These are phyloP conservation scores for Sitta europaea DNA, from an alignment of 2,113 vertebrate genomes.

Conservation along the genomic window DNA sequence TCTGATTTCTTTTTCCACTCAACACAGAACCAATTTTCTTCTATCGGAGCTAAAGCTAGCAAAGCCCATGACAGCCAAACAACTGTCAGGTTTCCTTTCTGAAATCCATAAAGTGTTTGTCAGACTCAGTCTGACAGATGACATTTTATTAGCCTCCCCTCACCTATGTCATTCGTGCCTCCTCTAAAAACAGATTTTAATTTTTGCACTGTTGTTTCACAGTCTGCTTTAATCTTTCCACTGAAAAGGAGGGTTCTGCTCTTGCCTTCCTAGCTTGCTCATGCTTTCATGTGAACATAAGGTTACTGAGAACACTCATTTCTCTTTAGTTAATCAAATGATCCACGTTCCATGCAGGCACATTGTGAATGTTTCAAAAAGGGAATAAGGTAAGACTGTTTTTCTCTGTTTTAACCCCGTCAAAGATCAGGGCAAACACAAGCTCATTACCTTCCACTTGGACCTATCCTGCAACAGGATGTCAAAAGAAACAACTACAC, in stretches of 20 bases:
- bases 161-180: neutral
- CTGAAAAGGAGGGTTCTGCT: neutral
- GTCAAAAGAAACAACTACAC: neutral
- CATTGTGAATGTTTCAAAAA: neutral
- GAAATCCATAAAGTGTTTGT: neutral
- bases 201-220: neutral
- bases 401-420: neutral
- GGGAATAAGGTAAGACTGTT: neutral
- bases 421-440: neutral
- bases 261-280: neutral
- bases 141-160: neutral
- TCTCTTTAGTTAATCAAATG: neutral
- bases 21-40: neutral
- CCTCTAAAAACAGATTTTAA: neutral
- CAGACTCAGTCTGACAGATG: neutral
- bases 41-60: neutral
- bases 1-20: neutral
- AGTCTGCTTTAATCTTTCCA: neutral
- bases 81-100: slow-evolving; percentile 14
- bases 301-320: neutral
- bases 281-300: neutral
- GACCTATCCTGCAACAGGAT: neutral
- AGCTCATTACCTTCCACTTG: neutral
- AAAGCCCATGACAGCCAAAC: neutral
- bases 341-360: neutral